Evolutionary conservation across 1,140 invertebrate genomes (phyloP).

Genomic region (Saccostrea cuccullata): DNA sequence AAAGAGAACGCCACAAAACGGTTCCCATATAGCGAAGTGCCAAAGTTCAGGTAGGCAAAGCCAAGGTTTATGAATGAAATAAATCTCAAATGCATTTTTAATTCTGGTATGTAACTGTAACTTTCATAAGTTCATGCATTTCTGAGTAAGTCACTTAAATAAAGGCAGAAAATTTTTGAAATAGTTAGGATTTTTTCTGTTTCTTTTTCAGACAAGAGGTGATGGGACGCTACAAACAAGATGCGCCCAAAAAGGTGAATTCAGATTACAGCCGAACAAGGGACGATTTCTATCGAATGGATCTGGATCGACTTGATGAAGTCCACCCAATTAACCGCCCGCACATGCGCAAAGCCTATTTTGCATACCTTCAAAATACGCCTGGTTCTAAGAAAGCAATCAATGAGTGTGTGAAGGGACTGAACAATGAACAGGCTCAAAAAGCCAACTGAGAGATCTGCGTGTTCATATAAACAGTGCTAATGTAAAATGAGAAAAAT

Average conservation of each 20-base stretch:
- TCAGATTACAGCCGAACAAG: slow-evolving; percentile 74
- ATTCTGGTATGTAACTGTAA: too few relatives aligned
- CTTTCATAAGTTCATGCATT: too few relatives aligned
- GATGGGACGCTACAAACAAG: slow-evolving; percentile 69
- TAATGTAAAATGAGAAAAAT: neutral
- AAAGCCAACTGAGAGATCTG: slow-evolving; percentile 22
- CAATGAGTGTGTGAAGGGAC: slow-evolving; percentile 68
- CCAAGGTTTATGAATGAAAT: too few relatives aligned
- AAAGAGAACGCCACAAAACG: slow-evolving; percentile 63
- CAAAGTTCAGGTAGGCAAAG: slow-evolving; percentile 65
- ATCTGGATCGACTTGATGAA: slow-evolving; percentile 74
- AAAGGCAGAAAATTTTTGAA: neutral
- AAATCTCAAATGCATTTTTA: too few relatives aligned
- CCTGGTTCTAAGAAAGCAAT: slow-evolving; percentile 74
- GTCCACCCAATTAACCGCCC: slow-evolving; percentile 68
- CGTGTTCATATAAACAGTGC: slow-evolving; percentile 23
- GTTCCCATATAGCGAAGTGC: slow-evolving; percentile 71
- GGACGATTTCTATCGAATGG: slow-evolving; percentile 76
- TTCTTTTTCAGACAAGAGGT: slow-evolving; percentile 70
- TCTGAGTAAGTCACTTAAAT: too few relatives aligned
- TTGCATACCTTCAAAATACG: slow-evolving; percentile 77
- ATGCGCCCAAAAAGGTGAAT: slow-evolving; percentile 67
- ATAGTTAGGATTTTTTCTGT: neutral
- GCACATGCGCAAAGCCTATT: slow-evolving; percentile 73
- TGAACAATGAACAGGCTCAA: slow-evolving; percentile 45